These are phyloP conservation scores for Stomatorhinus walkeri DNA, from an alignment of 2,797 vertebrate species.

Conservation along the genomic window DNA sequence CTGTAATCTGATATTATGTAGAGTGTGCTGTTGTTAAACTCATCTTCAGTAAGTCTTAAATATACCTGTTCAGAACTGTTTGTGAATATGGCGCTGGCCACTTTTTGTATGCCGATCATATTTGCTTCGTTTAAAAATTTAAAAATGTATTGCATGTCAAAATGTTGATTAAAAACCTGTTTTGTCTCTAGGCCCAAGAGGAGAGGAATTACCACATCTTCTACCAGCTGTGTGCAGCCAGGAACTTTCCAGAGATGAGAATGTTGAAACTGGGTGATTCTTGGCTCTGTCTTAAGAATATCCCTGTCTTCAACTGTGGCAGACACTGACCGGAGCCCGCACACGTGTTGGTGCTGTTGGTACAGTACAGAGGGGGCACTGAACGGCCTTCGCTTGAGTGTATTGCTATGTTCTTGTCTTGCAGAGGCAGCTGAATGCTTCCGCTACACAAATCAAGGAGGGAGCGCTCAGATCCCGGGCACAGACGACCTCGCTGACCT, in stretches of 20 bases:
- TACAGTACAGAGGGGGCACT: not conserved
- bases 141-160: not conserved
- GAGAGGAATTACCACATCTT: constrained; percentile 77
- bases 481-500: constrained; percentile 54
- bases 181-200: constrained; percentile 43
- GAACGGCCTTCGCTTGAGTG: not conserved
- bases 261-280: constrained; percentile 58
- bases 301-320: not conserved
- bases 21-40: not conserved
- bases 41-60: not conserved
- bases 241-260: constrained; percentile 63
- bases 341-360: not conserved
- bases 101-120: not conserved
- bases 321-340: not conserved
- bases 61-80: not conserved
- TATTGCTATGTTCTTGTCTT: not conserved
- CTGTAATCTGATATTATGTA: not conserved
- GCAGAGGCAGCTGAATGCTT: constrained; percentile 61
- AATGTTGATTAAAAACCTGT: not conserved
- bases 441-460: constrained; percentile 65
- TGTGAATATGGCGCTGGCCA: not conserved
- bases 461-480: constrained; percentile 44
- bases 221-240: constrained; percentile 73
- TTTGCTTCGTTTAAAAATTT: not conserved
- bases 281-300: not conserved